Percentiles rank a stretch among this genome's conserved stretches.
Evolutionary conservation across 2,113 vertebrate genomes (phyloP).

Genomic region (Lampris megalopsis): DNA sequence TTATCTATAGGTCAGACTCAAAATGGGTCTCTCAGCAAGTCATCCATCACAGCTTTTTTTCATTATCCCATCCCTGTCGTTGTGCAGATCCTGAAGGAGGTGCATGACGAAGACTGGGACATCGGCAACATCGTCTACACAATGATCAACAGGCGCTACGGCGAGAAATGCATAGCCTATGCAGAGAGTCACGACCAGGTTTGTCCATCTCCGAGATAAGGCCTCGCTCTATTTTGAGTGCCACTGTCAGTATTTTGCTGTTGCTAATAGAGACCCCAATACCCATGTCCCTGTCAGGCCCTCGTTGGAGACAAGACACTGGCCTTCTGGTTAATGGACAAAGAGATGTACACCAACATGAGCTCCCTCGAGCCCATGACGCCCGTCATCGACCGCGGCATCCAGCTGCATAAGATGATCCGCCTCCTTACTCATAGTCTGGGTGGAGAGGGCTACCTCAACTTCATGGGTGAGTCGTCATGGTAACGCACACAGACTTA

Average conservation of each 20-base stretch:
- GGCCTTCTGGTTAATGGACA: slow-evolving; percentile 99
- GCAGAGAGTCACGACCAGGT: slow-evolving; percentile 99
- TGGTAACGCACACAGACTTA: neutral
- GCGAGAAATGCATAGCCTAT: slow-evolving; percentile 95
- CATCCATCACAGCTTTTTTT: slow-evolving; percentile 67
- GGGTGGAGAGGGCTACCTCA: slow-evolving; percentile 97
- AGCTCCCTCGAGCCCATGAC: slow-evolving; percentile 88
- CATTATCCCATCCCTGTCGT: slow-evolving; percentile 71
- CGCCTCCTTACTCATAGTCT: slow-evolving; percentile 93
- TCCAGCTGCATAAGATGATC: slow-evolving; percentile 99
- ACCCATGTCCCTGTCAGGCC: slow-evolving; percentile 77
- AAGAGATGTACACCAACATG: slow-evolving; percentile 99
- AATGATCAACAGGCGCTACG: slow-evolving; percentile 90
- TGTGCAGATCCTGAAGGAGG: slow-evolving; percentile 92
- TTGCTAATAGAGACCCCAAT: slow-evolving; percentile 8
- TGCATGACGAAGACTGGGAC: slow-evolving; percentile 97
- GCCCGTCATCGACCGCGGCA: slow-evolving; percentile 92
- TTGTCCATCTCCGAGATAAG: neutral
- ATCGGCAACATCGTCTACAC: slow-evolving; percentile 94
- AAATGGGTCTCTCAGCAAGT: slow-evolving; percentile 56
- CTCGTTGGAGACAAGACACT: slow-evolving; percentile 96
- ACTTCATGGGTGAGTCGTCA: slow-evolving; percentile 94
- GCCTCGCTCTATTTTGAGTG: neutral
- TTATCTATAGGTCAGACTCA: slow-evolving; percentile 63
- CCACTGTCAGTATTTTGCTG: neutral